phyloP scores from a whole-genome alignment of 2,113 vertebrate genomes.

The Hippocampus mohnikei region DNA sequence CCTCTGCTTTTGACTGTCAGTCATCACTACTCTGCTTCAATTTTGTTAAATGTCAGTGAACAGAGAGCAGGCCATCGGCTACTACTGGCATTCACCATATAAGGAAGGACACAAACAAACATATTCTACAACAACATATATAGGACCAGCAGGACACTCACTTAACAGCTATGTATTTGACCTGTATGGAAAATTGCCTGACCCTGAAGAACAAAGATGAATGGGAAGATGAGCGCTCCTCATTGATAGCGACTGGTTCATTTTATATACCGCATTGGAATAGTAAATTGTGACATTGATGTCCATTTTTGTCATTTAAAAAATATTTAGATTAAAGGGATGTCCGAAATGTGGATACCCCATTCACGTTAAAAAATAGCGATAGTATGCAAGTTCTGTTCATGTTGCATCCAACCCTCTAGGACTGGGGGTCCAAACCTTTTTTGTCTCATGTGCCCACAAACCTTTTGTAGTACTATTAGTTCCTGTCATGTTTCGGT shows the following conservation, averaged over 20 bases:
- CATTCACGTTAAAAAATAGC: too few species aligned
- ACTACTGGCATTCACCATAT: conserved; percentile 38
- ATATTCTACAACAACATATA: conserved; percentile 5
- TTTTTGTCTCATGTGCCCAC: too few species aligned
- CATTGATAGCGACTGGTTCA: conserved; percentile 30
- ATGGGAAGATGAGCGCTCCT: conserved; percentile 18
- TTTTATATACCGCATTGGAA: not conserved
- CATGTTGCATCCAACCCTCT: too few species aligned
- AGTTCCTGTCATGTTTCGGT: too few species aligned
- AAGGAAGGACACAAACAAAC: conserved; percentile 17
- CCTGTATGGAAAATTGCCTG: conserved; percentile 16
- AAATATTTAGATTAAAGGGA: too few species aligned
- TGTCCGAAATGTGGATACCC: too few species aligned
- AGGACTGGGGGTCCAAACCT: too few species aligned
- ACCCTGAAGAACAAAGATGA: conserved; percentile 2
- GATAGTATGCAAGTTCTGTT: too few species aligned
- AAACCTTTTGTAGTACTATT: too few species aligned
- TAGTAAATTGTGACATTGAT: too few species aligned
- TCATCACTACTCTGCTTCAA: conserved; percentile 20
- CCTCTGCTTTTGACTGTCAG: conserved; percentile 31
- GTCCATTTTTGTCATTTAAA: too few species aligned
- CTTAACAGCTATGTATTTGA: not conserved
- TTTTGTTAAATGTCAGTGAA: conserved; percentile 48
- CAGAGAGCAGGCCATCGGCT: conserved; percentile 39
- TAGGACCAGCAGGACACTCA: not conserved